Conservation (phyloP, 2,888 invertebrate genomes). For the Leptarthrus brevirostris region DNA sequence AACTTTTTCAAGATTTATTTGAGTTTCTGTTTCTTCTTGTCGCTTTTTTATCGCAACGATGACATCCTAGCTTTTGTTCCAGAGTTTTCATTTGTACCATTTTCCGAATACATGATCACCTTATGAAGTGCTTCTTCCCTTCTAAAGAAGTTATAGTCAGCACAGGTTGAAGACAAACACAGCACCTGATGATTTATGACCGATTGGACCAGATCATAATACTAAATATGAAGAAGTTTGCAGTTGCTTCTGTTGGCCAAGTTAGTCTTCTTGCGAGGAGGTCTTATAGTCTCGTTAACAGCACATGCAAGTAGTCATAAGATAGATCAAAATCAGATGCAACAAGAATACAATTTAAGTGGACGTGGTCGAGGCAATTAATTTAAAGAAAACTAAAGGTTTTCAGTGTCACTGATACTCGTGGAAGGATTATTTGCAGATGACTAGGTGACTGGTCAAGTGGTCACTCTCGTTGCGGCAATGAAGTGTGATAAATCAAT, state of each 20-base stretch:
- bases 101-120: constrained; percentile 25
- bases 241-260: background rate
- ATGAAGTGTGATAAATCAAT: constrained; percentile 35
- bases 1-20: constrained; percentile 21
- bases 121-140: background rate
- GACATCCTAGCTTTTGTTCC: background rate
- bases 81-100: constrained; percentile 3
- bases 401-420: background rate
- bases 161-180: background rate
- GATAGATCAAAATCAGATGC: background rate
- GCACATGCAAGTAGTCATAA: background rate
- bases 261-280: constrained; percentile 13
- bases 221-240: constrained; percentile 26
- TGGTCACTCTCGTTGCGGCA: background rate
- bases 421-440: background rate
- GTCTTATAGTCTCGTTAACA: constrained; percentile 30
- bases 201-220: constrained; percentile 31
- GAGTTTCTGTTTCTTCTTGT: constrained; percentile 1
- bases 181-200: constrained; percentile 34
- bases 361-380: background rate
- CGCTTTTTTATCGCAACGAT: background rate
- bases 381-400: background rate
- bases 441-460: background rate
- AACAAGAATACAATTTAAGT: background rate
- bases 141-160: too few species aligned